phyloP scores from a whole-genome alignment of 1,140 invertebrate species.

The Limonius californicus region DNA sequence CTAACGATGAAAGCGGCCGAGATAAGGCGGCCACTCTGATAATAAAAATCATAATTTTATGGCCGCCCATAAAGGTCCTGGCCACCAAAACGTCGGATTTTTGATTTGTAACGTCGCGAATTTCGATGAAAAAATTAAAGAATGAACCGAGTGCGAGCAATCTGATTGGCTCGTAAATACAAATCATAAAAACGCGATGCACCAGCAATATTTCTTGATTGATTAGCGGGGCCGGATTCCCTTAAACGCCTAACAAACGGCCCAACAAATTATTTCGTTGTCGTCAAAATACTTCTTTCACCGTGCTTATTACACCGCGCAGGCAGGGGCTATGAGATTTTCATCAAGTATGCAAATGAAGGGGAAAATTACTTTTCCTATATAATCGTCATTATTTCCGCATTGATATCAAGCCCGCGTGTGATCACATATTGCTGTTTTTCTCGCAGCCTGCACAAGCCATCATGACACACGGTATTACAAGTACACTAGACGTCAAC shows the following conservation, averaged over 20 bases:
- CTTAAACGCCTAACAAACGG: background rate
- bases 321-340: conserved; percentile 43
- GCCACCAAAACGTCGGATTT: background rate
- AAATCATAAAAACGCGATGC: too few species aligned
- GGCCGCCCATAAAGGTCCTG: conserved; percentile 23
- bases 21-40: conserved; percentile 17
- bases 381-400: conserved; percentile 50
- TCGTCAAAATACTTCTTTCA: conserved; percentile 10
- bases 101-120: conserved; percentile 12
- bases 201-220: too few species aligned
- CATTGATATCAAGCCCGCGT: conserved; percentile 46
- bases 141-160: too few species aligned
- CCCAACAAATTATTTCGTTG: conserved; percentile 9
- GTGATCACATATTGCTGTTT: conserved; percentile 46
- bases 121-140: conserved; percentile 11
- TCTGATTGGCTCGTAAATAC: too few species aligned
- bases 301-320: conserved; percentile 13
- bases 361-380: conserved; percentile 51
- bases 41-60: conserved; percentile 33
- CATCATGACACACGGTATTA: conserved; percentile 21
- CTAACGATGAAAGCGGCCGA: conserved; percentile 26
- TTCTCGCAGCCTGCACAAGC: conserved; percentile 27
- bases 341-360: conserved; percentile 51
- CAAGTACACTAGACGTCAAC: background rate
- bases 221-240: background rate